These are phyloP conservation scores for Drosophila carrolli DNA, from an alignment of 1,140 invertebrate species.

Conservation along the genomic window DNA sequence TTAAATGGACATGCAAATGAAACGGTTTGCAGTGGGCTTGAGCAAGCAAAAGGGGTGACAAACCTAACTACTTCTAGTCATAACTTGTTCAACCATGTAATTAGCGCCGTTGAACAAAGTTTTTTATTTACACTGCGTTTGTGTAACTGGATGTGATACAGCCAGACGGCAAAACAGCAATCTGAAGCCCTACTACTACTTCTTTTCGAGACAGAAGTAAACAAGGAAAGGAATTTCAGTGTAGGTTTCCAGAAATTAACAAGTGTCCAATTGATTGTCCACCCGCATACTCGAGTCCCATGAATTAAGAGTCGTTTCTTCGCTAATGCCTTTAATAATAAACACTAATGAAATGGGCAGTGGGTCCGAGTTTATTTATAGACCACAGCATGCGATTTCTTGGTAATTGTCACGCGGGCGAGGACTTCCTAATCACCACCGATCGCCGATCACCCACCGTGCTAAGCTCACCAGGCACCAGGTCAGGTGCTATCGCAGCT, in stretches of 20 bases:
- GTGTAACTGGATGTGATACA: slow-evolving; percentile 19
- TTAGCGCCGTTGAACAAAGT: slow-evolving; percentile 11
- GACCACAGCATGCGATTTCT: slow-evolving; percentile 22
- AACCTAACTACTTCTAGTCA: background rate
- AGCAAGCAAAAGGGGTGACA: background rate
- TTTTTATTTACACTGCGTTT: slow-evolving; percentile 10
- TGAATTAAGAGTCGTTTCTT: slow-evolving; percentile 9
- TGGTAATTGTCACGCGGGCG: slow-evolving; percentile 36
- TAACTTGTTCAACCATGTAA: slow-evolving; percentile 17
- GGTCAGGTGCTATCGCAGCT: slow-evolving; percentile 20
- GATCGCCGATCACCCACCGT: background rate
- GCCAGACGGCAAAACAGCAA: slow-evolving; percentile 3
- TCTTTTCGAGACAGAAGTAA: slow-evolving; percentile 13
- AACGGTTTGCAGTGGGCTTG: slow-evolving; percentile 1
- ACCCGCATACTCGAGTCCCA: slow-evolving; percentile 17
- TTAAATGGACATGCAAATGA: slow-evolving; percentile 12
- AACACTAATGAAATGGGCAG: slow-evolving; percentile 20
- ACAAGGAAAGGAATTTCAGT: background rate
- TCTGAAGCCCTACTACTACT: slow-evolving; percentile 14
- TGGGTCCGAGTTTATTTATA: slow-evolving; percentile 29
- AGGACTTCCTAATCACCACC: slow-evolving; percentile 12
- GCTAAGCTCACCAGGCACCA: slow-evolving; percentile 11
- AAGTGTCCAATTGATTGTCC: slow-evolving; percentile 7
- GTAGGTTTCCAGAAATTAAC: background rate
- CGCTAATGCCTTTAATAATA: slow-evolving; percentile 16